phyloP scores from a whole-genome alignment of 2,888 invertebrate genomes.

The Candidula unifasciata region DNA sequence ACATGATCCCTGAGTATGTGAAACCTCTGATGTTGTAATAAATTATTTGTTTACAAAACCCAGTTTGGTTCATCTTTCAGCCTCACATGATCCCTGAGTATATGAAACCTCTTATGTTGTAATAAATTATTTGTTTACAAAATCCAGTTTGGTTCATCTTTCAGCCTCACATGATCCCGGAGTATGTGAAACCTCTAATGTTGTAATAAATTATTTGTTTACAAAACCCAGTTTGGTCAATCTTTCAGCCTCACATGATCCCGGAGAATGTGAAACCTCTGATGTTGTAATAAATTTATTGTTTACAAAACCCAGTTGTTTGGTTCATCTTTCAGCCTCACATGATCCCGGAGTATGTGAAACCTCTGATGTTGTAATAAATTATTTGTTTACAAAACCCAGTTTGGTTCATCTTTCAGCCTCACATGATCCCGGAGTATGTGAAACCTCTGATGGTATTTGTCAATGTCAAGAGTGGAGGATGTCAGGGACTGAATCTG shows the following conservation, averaged over 20 bases:
- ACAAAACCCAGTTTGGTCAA: no score
- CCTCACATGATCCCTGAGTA: background rate
- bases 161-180: constrained; percentile 69
- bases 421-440: constrained; percentile 79
- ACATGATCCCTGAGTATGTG: no score
- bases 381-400: background rate
- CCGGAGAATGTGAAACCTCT: background rate
- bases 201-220: no score
- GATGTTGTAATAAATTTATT: no score
- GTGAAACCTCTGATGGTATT: constrained; percentile 94
- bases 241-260: background rate
- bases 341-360: constrained; percentile 52
- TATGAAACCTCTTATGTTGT: background rate
- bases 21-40: no score
- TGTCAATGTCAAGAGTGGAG: constrained; percentile 99
- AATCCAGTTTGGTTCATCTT: no score
- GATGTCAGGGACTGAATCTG: constrained; percentile 98
- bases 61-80: no score
- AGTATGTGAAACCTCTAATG: constrained; percentile 78
- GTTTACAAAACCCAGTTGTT: no score
- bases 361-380: no score
- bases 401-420: constrained; percentile 64
- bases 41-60: no score
- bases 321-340: background rate
- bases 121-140: no score